Evolutionary conservation across 2,113 vertebrate genomes (phyloP).

Genomic region (Hemicordylus capensis): DNA sequence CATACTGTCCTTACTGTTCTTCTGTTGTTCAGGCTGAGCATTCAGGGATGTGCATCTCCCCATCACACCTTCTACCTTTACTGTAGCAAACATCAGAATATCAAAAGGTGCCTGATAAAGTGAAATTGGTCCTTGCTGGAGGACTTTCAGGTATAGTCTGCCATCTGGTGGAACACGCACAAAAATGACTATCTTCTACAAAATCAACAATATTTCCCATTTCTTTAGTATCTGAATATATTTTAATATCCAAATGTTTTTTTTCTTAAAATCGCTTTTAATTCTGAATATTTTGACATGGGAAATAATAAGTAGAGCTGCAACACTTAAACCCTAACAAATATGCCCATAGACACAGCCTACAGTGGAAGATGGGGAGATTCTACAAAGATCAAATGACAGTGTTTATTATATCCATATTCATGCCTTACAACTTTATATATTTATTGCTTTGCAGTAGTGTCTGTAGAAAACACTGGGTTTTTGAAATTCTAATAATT

Average conservation of each 20-base stretch:
- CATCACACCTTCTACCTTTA: not conserved
- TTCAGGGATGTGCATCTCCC: too few species aligned
- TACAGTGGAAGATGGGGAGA: not conserved
- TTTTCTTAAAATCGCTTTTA: not conserved
- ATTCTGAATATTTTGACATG: not conserved
- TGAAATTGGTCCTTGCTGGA: not conserved
- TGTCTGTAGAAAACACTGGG: not conserved
- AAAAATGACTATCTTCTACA: not conserved
- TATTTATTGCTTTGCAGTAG: too few species aligned
- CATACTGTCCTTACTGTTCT: not conserved
- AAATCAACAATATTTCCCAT: not conserved
- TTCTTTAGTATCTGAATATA: not conserved
- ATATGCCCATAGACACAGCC: not conserved
- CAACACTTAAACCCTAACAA: not conserved
- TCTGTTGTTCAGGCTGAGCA: too few species aligned
- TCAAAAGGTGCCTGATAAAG: too few species aligned
- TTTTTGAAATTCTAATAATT: not conserved
- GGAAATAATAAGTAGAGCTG: not conserved
- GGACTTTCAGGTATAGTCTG: not conserved
- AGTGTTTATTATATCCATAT: not conserved
- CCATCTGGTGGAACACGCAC: conserved; percentile 21
- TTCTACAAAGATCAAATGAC: not conserved
- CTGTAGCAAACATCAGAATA: not conserved
- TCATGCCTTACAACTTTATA: not conserved
- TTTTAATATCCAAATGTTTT: not conserved